Percentiles rank a stretch among this genome's conserved stretches.
Evolutionary conservation across 2,888 invertebrate genomes (phyloP).

Genomic region (Tachina fera): DNA sequence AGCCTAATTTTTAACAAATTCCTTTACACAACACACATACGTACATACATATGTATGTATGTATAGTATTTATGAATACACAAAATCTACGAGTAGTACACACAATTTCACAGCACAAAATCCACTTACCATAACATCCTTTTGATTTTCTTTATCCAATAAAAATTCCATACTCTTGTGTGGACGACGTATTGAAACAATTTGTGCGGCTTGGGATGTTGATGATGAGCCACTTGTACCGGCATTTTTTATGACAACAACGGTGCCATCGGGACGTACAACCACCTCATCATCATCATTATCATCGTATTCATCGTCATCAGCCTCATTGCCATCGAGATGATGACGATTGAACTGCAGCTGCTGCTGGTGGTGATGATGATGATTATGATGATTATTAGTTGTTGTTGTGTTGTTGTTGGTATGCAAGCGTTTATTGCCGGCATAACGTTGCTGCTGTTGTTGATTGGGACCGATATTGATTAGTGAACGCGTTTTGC

Average conservation of each 20-base stretch:
- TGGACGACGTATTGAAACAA: constrained; percentile 84
- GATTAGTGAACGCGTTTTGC: constrained; percentile 88
- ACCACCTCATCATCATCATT: constrained; percentile 78
- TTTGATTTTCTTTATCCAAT: constrained; percentile 95
- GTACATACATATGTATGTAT: too few species aligned
- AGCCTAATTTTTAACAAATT: neutral
- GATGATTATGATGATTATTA: constrained; percentile 19
- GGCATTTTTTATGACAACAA: constrained; percentile 73
- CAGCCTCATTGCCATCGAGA: constrained; percentile 72
- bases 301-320: constrained; percentile 72
- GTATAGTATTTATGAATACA: neutral
- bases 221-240: constrained; percentile 72
- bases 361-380: constrained; percentile 60
- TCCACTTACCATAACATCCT: constrained; percentile 91
- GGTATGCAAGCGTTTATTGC: constrained; percentile 75
- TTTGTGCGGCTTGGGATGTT: constrained; percentile 73
- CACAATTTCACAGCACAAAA: neutral
- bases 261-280: constrained; percentile 80
- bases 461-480: constrained; percentile 84
- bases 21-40: too few species aligned
- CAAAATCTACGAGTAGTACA: neutral
- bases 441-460: constrained; percentile 70
- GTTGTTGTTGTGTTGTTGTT: constrained; percentile 64
- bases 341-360: constrained; percentile 72
- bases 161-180: constrained; percentile 98